Base-by-base conservation (phyloP, 2,113 vertebrate genomes). In the Plecturocebus donacophilus region DNA sequence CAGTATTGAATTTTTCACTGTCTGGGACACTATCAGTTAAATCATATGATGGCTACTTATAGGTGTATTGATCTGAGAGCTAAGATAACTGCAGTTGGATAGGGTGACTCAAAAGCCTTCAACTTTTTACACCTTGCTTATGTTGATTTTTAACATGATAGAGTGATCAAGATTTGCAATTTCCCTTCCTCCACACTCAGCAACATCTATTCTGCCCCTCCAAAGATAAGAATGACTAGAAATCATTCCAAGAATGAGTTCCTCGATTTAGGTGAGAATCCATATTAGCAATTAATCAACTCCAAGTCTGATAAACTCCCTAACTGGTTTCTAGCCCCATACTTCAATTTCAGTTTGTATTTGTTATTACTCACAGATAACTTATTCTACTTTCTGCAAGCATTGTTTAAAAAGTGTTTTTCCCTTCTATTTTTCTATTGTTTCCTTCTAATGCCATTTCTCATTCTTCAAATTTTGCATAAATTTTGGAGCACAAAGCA, bases 381-480 rank as follows among this genome's bases (percentile, higher is more conserved):
- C 77, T 61, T 95, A 85, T 75, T 92, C 10, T 92, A 21, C 45
- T 91, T 84, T 79, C 14, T 66, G 8, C 12, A 92, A 81, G 11
- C 30, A 81, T 86, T 71, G 64, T 70, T 77, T 30, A 49, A 14
- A 52, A 42, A 52, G 27, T 47, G 13, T n/a, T 85, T 91, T 93
- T 90, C 71, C 14, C 32, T 70, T 64, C 61, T 64, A 1, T 64
- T 30, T 64, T 16, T 87, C 16, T 38, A 2, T 95, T 93, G 17
- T n/a, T 94, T 9, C n/a, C 8, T 95, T 84, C 32, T 38, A 58
- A 84, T 80, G 21, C 10, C 58, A 35, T 91, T 94, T 95, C 20
- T 88, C 19, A 14, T 96, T 92, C 71, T 87, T 73, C 6, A 66
- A 35, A 76, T 97, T 96, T 58, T 12, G 79, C n/a, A 20, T 87